Conservation (phyloP, 2,113 vertebrate species). For the Steatornis caripensis region DNA sequence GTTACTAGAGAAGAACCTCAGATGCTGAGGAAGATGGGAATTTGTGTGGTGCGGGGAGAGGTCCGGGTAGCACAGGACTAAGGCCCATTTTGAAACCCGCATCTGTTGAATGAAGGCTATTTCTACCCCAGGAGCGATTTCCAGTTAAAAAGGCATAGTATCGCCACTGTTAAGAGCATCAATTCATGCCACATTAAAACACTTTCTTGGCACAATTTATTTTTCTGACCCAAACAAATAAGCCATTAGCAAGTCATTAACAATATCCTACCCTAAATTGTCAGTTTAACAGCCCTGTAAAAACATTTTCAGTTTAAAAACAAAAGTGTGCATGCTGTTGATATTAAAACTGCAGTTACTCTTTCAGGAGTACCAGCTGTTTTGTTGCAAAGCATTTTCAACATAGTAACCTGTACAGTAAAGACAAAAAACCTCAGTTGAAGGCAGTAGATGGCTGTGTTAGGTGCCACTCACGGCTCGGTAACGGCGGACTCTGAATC, state of each 20-base stretch:
- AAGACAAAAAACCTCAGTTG: background rate
- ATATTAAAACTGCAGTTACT: conserved; percentile 50
- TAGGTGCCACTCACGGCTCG: background rate
- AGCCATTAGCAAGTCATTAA: conserved; percentile 62
- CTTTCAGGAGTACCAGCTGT: conserved; percentile 29
- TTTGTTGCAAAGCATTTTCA: conserved; percentile 13
- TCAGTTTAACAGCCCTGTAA: conserved; percentile 60
- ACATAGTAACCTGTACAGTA: background rate
- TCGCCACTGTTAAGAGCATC: conserved; percentile 38
- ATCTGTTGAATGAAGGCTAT: background rate
- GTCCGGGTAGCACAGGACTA: background rate
- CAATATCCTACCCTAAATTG: conserved; percentile 62
- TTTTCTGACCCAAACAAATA: conserved; percentile 68
- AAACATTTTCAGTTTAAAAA: conserved; percentile 49
- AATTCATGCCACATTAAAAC: conserved; percentile 52
- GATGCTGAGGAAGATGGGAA: background rate
- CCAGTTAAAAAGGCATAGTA: background rate
- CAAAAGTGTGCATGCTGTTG: conserved; percentile 41
- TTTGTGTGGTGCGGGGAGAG: background rate
- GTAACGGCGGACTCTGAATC: background rate
- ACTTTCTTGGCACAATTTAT: conserved; percentile 68
- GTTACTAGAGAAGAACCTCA: background rate
- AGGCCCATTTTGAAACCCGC: background rate
- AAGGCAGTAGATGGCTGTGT: conserved; percentile 50
- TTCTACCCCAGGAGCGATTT: conserved; percentile 26